Evolutionary conservation across 1,140 invertebrate genomes (phyloP).

Genomic region (Steinernema khuongi): DNA sequence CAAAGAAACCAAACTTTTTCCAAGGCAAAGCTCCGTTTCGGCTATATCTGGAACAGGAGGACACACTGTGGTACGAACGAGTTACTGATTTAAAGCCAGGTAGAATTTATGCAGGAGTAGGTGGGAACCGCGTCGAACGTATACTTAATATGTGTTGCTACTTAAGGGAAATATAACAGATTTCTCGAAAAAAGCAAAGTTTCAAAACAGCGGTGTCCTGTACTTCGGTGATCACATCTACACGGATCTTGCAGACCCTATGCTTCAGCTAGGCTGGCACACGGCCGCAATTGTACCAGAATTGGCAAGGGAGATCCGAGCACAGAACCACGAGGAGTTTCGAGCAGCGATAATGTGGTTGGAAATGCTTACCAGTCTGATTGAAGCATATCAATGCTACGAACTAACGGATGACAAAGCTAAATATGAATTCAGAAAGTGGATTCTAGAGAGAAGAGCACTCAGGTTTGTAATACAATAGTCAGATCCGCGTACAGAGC

Average conservation of each 20-base stretch:
- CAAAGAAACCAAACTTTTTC: slow-evolving; percentile 91
- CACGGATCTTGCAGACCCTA: slow-evolving; percentile 90
- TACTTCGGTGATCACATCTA: slow-evolving; percentile 98
- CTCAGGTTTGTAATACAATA: slow-evolving; percentile 66
- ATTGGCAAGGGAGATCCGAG: slow-evolving; percentile 82
- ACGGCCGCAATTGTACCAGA: slow-evolving; percentile 97
- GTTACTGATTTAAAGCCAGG: slow-evolving; percentile 80
- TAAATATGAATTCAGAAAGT: slow-evolving; percentile 68
- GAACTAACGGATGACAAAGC: slow-evolving; percentile 14
- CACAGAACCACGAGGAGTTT: slow-evolving; percentile 75
- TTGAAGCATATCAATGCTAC: slow-evolving; percentile 67
- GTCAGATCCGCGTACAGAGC: too few relatives aligned
- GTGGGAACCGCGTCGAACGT: too few relatives aligned
- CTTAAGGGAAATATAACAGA: slow-evolving; percentile 81
- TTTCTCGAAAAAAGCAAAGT: slow-evolving; percentile 82
- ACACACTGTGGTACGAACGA: slow-evolving; percentile 80
- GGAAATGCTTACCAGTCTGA: slow-evolving; percentile 80
- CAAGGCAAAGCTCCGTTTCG: slow-evolving; percentile 77
- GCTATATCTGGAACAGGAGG: slow-evolving; percentile 74
- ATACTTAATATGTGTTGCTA: slow-evolving; percentile 24
- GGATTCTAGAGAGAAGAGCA: slow-evolving; percentile 76
- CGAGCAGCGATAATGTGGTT: slow-evolving; percentile 84
- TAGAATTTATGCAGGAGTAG: slow-evolving; percentile 83
- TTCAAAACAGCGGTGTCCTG: slow-evolving; percentile 81
- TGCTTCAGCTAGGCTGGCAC: slow-evolving; percentile 88